phyloP scores from a whole-genome alignment of 2,113 vertebrate genomes.

The Prinia subflava region DNA sequence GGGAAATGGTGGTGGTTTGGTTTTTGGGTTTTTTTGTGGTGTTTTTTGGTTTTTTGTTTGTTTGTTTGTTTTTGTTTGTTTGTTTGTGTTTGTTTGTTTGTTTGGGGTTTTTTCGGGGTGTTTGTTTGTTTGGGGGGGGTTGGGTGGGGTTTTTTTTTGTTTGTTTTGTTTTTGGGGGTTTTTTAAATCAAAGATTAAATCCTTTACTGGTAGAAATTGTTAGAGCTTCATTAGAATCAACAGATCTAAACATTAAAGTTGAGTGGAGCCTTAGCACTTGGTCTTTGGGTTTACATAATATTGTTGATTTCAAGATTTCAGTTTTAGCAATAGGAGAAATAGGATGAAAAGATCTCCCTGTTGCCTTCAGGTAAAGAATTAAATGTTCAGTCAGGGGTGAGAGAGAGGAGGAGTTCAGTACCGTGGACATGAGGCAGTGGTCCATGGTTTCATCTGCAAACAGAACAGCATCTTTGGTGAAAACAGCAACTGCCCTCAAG shows the following conservation, averaged over 20 bases:
- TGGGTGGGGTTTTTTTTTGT: no score
- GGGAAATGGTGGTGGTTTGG: no score
- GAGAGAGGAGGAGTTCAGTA: slow-evolving; percentile 26
- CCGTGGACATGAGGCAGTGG: slow-evolving; percentile 87
- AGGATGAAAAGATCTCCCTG: background rate
- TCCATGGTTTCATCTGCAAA: slow-evolving; percentile 85
- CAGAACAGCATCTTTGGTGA: slow-evolving; percentile 84
- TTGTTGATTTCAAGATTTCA: background rate
- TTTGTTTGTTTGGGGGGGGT: no score
- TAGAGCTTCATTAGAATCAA: background rate
- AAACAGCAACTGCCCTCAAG: slow-evolving; percentile 83
- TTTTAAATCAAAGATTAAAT: no score
- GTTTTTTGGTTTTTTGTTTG: no score
- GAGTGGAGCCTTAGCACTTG: background rate
- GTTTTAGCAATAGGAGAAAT: background rate
- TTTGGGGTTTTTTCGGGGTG: no score
- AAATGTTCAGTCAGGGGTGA: background rate
- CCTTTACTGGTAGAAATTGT: background rate
- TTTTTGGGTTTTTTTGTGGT: no score
- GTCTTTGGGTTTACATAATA: background rate
- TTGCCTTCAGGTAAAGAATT: background rate
- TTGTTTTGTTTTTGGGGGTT: no score
- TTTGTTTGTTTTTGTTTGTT: no score
- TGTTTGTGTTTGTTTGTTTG: no score
- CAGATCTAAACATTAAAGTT: background rate